A percentile compares a stretch with the other conserved stretches of the same genome.
Conservation (phyloP, 1,140 invertebrate genomes). For the Maconellicoccus hirsutus region DNA sequence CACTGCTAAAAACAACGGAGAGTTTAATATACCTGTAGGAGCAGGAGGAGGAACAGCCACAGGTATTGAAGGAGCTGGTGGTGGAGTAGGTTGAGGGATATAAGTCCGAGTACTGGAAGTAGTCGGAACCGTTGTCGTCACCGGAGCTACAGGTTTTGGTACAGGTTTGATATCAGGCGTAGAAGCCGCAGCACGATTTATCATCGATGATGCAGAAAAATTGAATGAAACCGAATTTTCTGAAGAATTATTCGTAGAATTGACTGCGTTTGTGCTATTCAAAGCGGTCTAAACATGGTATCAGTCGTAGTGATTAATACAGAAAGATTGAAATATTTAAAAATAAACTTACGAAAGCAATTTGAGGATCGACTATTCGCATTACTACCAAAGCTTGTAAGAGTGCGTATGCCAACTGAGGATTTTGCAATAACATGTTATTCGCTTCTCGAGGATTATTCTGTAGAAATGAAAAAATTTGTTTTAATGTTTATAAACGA, state of each 20-base stretch:
- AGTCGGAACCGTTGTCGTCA: neutral
- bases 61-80: constrained; percentile 14
- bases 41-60: neutral
- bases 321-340: neutral
- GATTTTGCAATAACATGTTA: constrained; percentile 95
- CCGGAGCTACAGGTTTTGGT: neutral
- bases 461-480: constrained; percentile 36
- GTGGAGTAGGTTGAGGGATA: neutral
- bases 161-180: neutral
- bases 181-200: constrained; percentile 16
- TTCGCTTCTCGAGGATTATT: constrained; percentile 80
- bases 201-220: constrained; percentile 29
- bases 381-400: constrained; percentile 95
- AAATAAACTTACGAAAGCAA: constrained; percentile 61
- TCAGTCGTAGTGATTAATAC: neutral
- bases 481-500: neutral
- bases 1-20: neutral
- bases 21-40: neutral
- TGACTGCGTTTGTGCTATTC: neutral
- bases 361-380: constrained; percentile 94
- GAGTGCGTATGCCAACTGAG: constrained; percentile 92
- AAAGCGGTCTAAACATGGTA: constrained; percentile 13
- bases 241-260: constrained; percentile 38
- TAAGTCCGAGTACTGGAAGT: neutral
- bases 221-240: constrained; percentile 29